Evolutionary conservation across 2,113 vertebrate genomes (phyloP), one percentile per base, ranked within the genome.

Genomic region (Stictonetta naevosa): DNA sequence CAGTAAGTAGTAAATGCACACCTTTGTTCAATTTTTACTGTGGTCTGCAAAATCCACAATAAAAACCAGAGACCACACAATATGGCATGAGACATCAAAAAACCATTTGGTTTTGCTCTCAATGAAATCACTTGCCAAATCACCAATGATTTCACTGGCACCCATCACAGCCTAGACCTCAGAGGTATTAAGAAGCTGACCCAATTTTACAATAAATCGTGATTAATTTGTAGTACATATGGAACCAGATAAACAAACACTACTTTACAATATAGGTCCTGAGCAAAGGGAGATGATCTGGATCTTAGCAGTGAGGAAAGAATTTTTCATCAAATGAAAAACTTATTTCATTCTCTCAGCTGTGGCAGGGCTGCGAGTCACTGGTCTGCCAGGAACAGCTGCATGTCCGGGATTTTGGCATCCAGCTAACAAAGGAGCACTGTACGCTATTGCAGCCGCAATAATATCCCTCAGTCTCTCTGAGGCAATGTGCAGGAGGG

Each of bases 301-400:
- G 71, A 48, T 40, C 55, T 81, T 55, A 64, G 67, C 40, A 80
- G 56, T 13, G 33, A 69, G 18, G 63, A 80, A 62, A 93, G n/a
- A 79, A 46, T 76, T 50, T 84, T 82, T 79, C 67, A 85, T 75
- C 63, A 92, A 40, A 78, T 56, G 48, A 87, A 93, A 90, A 90
- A 74, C 62, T 66, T 50, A 55, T 16, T 86, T 69, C 34, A 79
- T 76, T 64, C 81, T 73, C 64, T 92, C 81, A 89, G 77, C 78
- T 85, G 71, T 79, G 75, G 55, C 71, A 86, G 50, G 53, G 50
- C 69, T 48, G 28, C 1, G 4, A 93, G 73, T 56, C 77, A 71
- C 23, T 34, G 62, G 40, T 73, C 86, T 94, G 92, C 76, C 86
- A 94, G 73, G 75, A 95, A 92, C 90, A 95, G 92, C 95, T 95